These are phyloP conservation scores for Torymus texanus DNA, from an alignment of 2,888 invertebrate species.

Conservation along the genomic window DNA sequence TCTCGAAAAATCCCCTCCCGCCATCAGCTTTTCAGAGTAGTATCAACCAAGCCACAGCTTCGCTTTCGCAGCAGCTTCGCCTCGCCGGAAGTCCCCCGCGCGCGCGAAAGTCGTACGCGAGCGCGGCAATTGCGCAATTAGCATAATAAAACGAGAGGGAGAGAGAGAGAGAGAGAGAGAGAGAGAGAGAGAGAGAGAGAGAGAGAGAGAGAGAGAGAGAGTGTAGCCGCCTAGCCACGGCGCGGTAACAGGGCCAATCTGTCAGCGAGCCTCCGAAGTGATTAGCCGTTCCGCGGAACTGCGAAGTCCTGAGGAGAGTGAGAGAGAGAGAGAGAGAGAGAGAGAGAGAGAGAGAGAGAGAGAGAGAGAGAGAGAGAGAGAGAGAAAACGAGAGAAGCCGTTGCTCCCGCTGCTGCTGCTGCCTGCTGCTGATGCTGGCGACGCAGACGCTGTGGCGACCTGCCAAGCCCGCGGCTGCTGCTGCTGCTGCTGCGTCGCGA, in stretches of 20 bases:
- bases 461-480: constrained; percentile 6
- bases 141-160: constrained; percentile 26
- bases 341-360: no score
- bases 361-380: no score
- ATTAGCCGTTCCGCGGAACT: constrained; percentile 39
- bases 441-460: neutral
- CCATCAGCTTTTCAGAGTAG: no score
- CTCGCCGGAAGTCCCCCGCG: no score
- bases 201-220: neutral
- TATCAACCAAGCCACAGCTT: no score
- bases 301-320: no score
- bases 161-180: neutral
- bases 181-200: neutral
- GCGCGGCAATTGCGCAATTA: constrained; percentile 38
- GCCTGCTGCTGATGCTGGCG: no score
- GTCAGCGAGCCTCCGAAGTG: constrained; percentile 25
- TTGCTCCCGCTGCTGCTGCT: no score
- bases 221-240: neutral
- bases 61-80: no score
- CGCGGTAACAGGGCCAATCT: constrained; percentile 32
- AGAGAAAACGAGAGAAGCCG: no score
- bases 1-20: no score
- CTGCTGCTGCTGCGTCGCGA: neutral
- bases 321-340: no score
- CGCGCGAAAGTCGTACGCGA: neutral